Percentiles rank a stretch among this genome's conserved stretches.
phyloP scores from a whole-genome alignment of 2,113 vertebrate species.

The Pygoscelis antarcticus region DNA sequence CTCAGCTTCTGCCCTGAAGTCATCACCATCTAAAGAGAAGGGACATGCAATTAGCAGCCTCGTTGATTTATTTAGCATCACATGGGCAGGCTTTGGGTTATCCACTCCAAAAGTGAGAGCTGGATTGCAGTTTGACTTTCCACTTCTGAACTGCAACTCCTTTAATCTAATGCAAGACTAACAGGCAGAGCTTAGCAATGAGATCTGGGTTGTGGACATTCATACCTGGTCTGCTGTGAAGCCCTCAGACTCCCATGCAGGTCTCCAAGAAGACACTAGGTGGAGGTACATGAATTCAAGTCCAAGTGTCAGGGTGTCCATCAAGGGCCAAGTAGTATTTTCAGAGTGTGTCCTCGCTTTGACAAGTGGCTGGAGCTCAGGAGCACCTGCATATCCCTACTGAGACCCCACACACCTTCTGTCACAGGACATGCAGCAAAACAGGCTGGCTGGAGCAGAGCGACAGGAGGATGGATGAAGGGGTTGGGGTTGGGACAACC shows the following conservation, averaged over 20 bases:
- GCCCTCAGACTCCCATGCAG: background rate
- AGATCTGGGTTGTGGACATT: too few species aligned
- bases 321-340: background rate
- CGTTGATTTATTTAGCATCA: background rate
- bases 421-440: background rate
- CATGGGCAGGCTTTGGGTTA: background rate
- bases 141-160: background rate
- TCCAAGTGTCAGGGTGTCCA: background rate
- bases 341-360: background rate
- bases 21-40: background rate
- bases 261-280: background rate
- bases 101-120: background rate
- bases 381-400: background rate
- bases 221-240: background rate
- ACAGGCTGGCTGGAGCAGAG: background rate
- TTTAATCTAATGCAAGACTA: background rate
- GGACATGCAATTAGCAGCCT: background rate
- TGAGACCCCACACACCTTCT: too few species aligned
- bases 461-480: background rate
- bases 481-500: background rate
- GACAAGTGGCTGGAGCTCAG: background rate
- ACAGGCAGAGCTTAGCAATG: background rate
- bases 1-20: background rate
- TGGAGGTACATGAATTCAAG: background rate
- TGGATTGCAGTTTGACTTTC: background rate